Base-by-base conservation (phyloP, 2,888 invertebrate genomes). In the Drosophila flavopinicola region DNA sequence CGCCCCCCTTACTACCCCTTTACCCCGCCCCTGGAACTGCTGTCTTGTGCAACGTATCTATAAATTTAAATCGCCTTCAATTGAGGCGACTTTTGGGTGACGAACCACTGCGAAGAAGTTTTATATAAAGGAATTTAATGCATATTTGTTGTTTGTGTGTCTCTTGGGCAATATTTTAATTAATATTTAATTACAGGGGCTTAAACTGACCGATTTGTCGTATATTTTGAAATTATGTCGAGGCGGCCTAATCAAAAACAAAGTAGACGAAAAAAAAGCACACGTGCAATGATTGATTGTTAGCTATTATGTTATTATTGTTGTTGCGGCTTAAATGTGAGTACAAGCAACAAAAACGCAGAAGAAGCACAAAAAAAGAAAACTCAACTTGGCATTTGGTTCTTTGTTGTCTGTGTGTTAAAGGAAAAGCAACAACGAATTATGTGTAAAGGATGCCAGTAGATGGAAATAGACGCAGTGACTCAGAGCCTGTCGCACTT, bases 251-350 rank as follows among this genome's bases (percentile, higher is more conserved):
- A 71, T 75, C 75, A 75, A 71, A 59, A 53, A 29, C 4, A 44
- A 44, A 69, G 38, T 29, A 63, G 56, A 45, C 25, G 64, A 38
- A 60, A 45, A 29, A 33, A 56, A 41, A 23, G 52, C 41, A 64
- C 75, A 77, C 70, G 73, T 78, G 71, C 78, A 78, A 80, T 87
- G 86, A 87, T 87, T 87, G 86, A 87, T 87, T 85, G 86, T 74
- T 78, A 66, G 70, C 37, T 70, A 58, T 53, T 39, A 47, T 39
- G 35, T 33, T 48, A 24, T 39, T 51, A 49, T 33, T 39, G 35
- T 49, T 52, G 27, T 29, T 67, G 48, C 29, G 63, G 60, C 27
- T 61, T 53, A 53, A 33, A 33, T 39, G 53, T 42, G 57, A 24
- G 47, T 27, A 20, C 42, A 42, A n/a, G 15, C 42, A 42, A n/a